Base-by-base conservation (phyloP, 2,797 vertebrate genomes). In the Sebastes oblongus region DNA sequence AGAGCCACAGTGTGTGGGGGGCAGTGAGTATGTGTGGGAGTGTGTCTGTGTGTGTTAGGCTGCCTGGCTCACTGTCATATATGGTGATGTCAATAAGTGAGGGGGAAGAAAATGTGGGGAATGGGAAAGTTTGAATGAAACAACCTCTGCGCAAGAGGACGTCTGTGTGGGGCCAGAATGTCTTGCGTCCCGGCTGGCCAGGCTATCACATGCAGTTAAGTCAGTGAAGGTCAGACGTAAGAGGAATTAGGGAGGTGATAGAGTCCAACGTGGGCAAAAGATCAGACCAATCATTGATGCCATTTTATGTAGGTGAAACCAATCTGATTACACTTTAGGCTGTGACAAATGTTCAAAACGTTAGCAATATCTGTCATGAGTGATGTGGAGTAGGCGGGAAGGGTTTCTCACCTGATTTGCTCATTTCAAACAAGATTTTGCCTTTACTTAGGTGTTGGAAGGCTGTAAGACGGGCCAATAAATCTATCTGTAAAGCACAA, bases 51-150 rank as follows among this genome's bases (percentile, higher is more conserved):
- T 34, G 30, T 29, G 22, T 55, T 39, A n/a, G 29, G 14, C 46
- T 50, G 68, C 34, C n/a, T n/a, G 56, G 60, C 64, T 68, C 64
- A 20, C 56, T 83, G 78, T 83, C 86, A 77, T 59, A 74, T 64
- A 52, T 60, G 46, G 27, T 34, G 65, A 80, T 75, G 61, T 84
- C 75, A 84, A 8, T 16, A 65, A 71, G 42, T 66, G 71, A 69
- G 42, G 61, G 27, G 52, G 82, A 79, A 81, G 55, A 29, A 78
- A 75, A 84, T 69, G 71, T 75, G 27, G 67, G 52, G 29, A 73
- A 68, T 75, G 64, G 22, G 75, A 72, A 42, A n/a, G 64, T 65
- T 64, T 24, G 30, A 16, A 54, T 61, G 30, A 61, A 42, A 55
- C 42, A 55, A 58, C 0, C 34, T 65, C n/a, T 18, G 34, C 2